Evolutionary conservation across 2,888 invertebrate genomes (phyloP), one percentile per base, ranked within the genome.

Genomic region (Hydraecia micacea): DNA sequence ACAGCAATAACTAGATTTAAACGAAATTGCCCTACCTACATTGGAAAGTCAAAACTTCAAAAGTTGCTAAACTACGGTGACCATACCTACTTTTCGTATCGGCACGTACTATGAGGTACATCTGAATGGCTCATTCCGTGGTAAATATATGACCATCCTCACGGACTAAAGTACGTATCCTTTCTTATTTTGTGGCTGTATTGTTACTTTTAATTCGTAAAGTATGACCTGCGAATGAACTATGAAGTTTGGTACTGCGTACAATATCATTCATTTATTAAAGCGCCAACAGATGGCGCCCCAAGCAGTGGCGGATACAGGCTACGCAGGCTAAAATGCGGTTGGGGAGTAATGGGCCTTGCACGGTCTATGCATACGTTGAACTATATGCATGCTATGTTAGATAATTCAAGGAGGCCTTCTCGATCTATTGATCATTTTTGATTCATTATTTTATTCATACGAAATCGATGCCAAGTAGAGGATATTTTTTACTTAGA

Each of bases 151-250:
- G 63, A 42, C 32, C 39, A 42, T 18, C 65, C 8, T 42, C 21
- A 60, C 25, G 32, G 18, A 8, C 25, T 55, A 21, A 39, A 46
- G 3, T 66, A n/a, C 32, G 3, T 67, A 18, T 66, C 42, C n/a
- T 75, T 28, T 52, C n/a, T 11, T 74, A 76, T 69, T 79, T 86
- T 79, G 84, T 83, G 84, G 36, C 79, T 86, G 71, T 66, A 76
- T 86, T 86, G 84, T 68, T 25, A 74, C 66, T 63, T 58, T 36
- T n/a, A 36, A 60, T 82, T 72, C 71, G 71, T 75, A 62, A 60
- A 52, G 9, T 71, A 77, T 73, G 66, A 67, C 76, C 5, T 67
- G 77, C 70, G 49, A 81, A 85, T 72, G 11, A 49, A 55, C 4
- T 55, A 85, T 72, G 11, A 49, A 55, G 6, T 55, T 13, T 72